These are phyloP conservation scores for Electrophaes corylata DNA, from an alignment of 2,888 invertebrate species.

Conservation along the genomic window DNA sequence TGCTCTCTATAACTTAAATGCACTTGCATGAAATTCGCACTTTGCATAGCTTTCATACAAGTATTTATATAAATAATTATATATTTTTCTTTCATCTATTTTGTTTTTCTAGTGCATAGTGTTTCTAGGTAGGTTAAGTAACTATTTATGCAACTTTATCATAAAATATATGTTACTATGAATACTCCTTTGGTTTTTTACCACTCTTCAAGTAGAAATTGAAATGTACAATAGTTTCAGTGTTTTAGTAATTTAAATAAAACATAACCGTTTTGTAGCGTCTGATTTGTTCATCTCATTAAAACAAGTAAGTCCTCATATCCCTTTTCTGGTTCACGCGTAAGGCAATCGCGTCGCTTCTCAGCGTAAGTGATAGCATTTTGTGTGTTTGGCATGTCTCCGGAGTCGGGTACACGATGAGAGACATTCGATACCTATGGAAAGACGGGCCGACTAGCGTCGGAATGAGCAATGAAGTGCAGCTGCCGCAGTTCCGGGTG, in stretches of 20 bases:
- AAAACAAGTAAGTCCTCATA: conserved; percentile 49
- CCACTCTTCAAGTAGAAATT: conserved; percentile 27
- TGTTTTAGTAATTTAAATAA: conserved; percentile 20
- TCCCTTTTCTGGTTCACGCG: conserved; percentile 55
- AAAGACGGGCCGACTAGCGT: conserved; percentile 96
- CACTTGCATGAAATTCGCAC: conserved; percentile 11
- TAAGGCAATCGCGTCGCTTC: conserved; percentile 67
- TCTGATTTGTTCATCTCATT: conserved; percentile 49
- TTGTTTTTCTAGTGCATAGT: too few species aligned
- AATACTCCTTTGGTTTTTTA: conserved; percentile 3
- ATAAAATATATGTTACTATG: too few species aligned
- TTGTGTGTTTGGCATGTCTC: conserved; percentile 85
- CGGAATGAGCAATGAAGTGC: conserved; percentile 97
- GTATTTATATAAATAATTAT: background rate
- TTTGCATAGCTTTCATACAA: conserved; percentile 5
- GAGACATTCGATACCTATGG: conserved; percentile 98
- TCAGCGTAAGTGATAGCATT: conserved; percentile 84
- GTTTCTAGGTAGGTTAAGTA: too few species aligned
- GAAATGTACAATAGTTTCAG: conserved; percentile 34
- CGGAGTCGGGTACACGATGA: conserved; percentile 98
- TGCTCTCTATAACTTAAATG: conserved; percentile 6
- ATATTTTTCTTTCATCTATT: background rate
- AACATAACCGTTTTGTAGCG: conserved; percentile 43
- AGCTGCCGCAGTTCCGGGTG: conserved; percentile 98
- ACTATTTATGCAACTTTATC: too few species aligned